These are phyloP conservation scores for Myzus persicae DNA, from an alignment of 1,140 invertebrate genomes.

Conservation along the genomic window DNA sequence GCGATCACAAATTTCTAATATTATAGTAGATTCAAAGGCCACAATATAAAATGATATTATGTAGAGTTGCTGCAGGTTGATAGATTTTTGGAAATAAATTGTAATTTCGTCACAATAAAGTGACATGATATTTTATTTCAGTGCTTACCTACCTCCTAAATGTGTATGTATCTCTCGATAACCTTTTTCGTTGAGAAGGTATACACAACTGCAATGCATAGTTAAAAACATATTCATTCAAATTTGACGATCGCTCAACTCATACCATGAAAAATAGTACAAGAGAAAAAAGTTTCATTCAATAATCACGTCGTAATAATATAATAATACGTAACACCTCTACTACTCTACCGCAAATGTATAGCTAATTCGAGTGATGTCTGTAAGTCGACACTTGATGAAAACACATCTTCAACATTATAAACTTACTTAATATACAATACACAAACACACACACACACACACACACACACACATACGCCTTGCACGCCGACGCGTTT, in stretches of 20 bases:
- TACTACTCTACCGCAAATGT: too few relatives aligned
- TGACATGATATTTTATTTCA: neutral
- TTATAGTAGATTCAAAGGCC: too few relatives aligned
- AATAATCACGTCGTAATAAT: neutral
- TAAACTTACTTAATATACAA: neutral
- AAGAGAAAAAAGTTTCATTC: neutral
- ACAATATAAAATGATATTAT: neutral
- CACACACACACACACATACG: too few relatives aligned
- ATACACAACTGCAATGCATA: neutral
- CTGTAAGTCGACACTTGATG: neutral
- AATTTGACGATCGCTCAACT: neutral
- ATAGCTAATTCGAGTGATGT: neutral
- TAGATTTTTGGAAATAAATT: neutral
- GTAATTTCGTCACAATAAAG: neutral
- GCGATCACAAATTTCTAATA: too few relatives aligned
- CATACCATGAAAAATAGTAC: neutral
- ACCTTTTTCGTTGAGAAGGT: too few relatives aligned
- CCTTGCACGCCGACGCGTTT: neutral
- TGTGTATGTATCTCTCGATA: neutral
- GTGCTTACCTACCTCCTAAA: neutral
- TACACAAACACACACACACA: neutral
- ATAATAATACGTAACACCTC: neutral
- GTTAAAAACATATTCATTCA: neutral
- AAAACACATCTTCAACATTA: neutral
- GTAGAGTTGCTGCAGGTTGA: neutral